Base-by-base conservation (phyloP, 2,113 vertebrate species). In the Corythoichthys intestinalis region DNA sequence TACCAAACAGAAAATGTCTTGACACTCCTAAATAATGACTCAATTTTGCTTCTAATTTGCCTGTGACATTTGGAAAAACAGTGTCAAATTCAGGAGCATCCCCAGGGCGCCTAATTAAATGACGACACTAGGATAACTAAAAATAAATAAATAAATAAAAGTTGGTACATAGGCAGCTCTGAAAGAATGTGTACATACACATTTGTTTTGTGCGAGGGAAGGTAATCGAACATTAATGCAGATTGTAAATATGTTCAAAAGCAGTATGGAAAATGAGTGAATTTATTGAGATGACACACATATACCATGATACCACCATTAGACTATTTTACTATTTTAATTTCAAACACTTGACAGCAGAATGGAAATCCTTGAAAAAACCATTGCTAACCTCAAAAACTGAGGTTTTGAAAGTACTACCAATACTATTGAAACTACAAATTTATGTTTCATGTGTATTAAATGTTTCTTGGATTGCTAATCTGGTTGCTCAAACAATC, bases 51-150 rank as follows among this genome's bases (percentile, higher is more conserved):
- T 86, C 60, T 46, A 76, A 83, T 85, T 85, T 65, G 68, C 78
- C n/a, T 9, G 68, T 90, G 85, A 87, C 90, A 88, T 89, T 85
- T 88, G 76, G 76, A 85, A 90, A 88, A 87, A 89, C 71, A 82
- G 81, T 82, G 87, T 86, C 86, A 89, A 86, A 88, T 73, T 76
- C 73, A 71, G 72, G 77, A 84, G 78, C 53, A 71, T 83, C 84
- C 87, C 85, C 88, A 81, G 56, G 76, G 82, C 73, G 74, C 63
- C 79, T 87, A 89, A 91, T 92, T 89, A 90, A 88, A 86, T 66
- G 72, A 86, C 68, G 74, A 54, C 66, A 75, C 65, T 59, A 28
- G 71, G 71, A 74, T 73, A 78, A 60, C 64, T 69, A 7, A 4
- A 28, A 28, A 28, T 1, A 28, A 28, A 28, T 28, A 28, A 28